A percentile compares a stretch with the other conserved stretches of the same genome.
Evolutionary conservation across 2,888 invertebrate genomes (phyloP).

Genomic region (Drosophila pseudotalamancana): DNA sequence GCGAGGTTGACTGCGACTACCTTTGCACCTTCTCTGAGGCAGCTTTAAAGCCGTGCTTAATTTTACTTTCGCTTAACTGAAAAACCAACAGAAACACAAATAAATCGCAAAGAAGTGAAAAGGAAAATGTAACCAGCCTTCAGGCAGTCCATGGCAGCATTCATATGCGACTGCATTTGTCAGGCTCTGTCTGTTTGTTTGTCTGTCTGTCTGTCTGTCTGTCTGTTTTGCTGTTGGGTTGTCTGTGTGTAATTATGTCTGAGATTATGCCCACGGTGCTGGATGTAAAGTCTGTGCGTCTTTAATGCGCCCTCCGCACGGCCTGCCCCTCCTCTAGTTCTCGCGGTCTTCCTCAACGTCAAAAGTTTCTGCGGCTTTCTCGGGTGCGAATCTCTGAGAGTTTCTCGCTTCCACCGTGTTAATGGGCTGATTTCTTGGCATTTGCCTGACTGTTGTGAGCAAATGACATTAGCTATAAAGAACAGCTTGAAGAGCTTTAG

Average conservation of each 20-base stretch:
- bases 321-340: conserved; percentile 15
- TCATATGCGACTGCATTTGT: conserved; percentile 75
- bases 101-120: conserved; percentile 26
- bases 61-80: conserved; percentile 52
- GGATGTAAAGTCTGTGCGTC: conserved; percentile 30
- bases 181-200: conserved; percentile 42
- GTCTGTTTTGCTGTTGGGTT: conserved; percentile 17
- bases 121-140: conserved; percentile 27
- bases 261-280: conserved; percentile 77
- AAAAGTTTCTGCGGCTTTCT: conserved; percentile 68
- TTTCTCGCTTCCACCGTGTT: conserved; percentile 28
- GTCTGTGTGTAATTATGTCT: conserved; percentile 74
- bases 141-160: conserved; percentile 44
- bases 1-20: neutral
- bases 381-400: conserved; percentile 50
- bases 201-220: neutral
- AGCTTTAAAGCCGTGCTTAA: conserved; percentile 56
- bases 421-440: conserved; percentile 56
- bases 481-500: neutral
- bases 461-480: conserved; percentile 33
- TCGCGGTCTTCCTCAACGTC: conserved; percentile 52
- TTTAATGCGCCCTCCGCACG: conserved; percentile 32
- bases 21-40: conserved; percentile 8
- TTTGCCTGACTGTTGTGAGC: conserved; percentile 35
- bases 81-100: conserved; percentile 30